phyloP scores from a whole-genome alignment of 2,113 vertebrate species.

The Pelecanoides urinatrix region DNA sequence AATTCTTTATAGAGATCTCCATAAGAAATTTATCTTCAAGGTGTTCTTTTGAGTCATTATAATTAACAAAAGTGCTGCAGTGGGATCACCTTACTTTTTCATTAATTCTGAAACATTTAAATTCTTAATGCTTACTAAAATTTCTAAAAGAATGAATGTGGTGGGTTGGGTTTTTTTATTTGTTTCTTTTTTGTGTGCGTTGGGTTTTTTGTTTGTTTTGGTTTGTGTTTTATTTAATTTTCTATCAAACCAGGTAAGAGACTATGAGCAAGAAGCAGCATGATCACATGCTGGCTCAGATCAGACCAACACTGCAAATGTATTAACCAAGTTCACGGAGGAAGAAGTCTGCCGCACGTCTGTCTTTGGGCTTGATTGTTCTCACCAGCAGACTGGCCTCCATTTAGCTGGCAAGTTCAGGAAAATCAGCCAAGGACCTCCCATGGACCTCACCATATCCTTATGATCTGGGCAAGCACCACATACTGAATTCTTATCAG shows the following conservation, averaged over 20 bases:
- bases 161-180: too few species aligned
- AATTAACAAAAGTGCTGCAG: not conserved
- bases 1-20: not conserved
- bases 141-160: not conserved
- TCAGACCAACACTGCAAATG: not conserved
- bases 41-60: not conserved
- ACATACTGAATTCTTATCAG: not conserved
- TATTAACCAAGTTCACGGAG: not conserved
- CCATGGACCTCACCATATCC: not conserved
- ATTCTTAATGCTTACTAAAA: not conserved
- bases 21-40: not conserved
- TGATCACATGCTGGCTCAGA: accelerated
- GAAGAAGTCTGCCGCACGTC: accelerated
- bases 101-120: not conserved
- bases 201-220: too few species aligned
- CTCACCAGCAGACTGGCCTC: not conserved
- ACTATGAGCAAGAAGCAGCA: not conserved
- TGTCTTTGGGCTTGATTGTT: not conserved
- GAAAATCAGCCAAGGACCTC: not conserved
- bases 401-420: not conserved
- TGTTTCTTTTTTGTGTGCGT: too few species aligned
- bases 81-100: not conserved
- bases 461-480: not conserved
- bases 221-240: too few species aligned
- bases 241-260: not conserved